These are phyloP conservation scores for Cinclus mexicanus DNA, from an alignment of 2,113 vertebrate species.

Conservation along the genomic window DNA sequence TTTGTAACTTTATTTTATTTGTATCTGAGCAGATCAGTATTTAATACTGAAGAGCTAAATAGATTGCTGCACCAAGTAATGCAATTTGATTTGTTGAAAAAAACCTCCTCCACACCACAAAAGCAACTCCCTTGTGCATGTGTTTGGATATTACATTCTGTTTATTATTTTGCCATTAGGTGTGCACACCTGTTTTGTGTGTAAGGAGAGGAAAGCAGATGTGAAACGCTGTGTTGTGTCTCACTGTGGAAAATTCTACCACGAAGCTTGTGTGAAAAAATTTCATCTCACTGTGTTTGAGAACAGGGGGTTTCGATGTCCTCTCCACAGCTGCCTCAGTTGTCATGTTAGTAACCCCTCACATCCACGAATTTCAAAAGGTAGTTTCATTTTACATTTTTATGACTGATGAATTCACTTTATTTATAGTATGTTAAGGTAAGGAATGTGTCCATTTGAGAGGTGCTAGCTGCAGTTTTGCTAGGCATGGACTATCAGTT, in stretches of 20 bases:
- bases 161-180: conserved; percentile 70
- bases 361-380: conserved; percentile 86
- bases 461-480: not conserved
- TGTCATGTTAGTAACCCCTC: conserved; percentile 87
- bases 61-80: not conserved
- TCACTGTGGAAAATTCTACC: conserved; percentile 96
- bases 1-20: not conserved
- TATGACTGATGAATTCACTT: not conserved
- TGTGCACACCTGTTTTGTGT: conserved; percentile 88
- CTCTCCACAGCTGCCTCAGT: conserved; percentile 91
- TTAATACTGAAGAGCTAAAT: not conserved
- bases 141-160: not conserved
- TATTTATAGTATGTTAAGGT: not conserved
- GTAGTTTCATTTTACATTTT: conserved; percentile 65
- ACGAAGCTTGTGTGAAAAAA: conserved; percentile 87
- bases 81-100: not conserved
- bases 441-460: not conserved
- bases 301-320: conserved; percentile 93
- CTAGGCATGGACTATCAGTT: not conserved
- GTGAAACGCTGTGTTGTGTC: conserved; percentile 88
- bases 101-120: not conserved
- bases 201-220: conserved; percentile 84
- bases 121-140: not conserved
- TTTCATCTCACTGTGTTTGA: conserved; percentile 88
- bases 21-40: not conserved